Evolutionary conservation across 2,888 invertebrate species (phyloP).

Genomic region (Helleia helle): DNA sequence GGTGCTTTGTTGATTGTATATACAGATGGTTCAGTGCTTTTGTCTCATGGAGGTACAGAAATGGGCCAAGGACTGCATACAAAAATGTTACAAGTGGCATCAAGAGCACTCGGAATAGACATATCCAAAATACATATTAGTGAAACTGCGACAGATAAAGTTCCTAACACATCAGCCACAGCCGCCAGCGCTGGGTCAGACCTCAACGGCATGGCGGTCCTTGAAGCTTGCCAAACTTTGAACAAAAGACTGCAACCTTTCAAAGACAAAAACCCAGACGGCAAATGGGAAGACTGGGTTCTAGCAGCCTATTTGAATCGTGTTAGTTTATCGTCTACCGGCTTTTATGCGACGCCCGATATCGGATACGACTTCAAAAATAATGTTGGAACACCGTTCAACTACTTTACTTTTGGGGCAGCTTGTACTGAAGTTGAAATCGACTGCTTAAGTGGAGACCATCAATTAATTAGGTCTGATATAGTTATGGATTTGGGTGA

Average conservation of each 20-base stretch:
- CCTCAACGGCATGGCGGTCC: constrained; percentile 92
- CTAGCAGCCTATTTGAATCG: constrained; percentile 82
- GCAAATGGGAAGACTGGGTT: constrained; percentile 90
- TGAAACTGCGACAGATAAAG: constrained; percentile 91
- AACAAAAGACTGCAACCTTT: constrained; percentile 82
- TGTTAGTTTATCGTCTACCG: constrained; percentile 86
- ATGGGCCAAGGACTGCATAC: constrained; percentile 98
- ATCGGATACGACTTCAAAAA: constrained; percentile 81
- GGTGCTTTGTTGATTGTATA: constrained; percentile 93
- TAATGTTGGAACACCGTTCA: constrained; percentile 82
- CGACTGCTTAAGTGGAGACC: constrained; percentile 95
- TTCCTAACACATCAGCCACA: constrained; percentile 92
- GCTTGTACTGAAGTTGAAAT: constrained; percentile 93
- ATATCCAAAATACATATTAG: constrained; percentile 83
- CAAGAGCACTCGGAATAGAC: constrained; percentile 80
- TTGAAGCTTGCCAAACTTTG: constrained; percentile 86
- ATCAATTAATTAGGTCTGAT: constrained; percentile 89
- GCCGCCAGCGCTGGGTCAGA: constrained; percentile 93
- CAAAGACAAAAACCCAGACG: constrained; percentile 82
- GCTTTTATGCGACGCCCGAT: constrained; percentile 85
- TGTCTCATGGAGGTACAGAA: constrained; percentile 95
- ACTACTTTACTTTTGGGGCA: constrained; percentile 90
- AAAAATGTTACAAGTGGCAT: constrained; percentile 95
- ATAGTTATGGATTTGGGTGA: constrained; percentile 98
- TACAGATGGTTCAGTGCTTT: constrained; percentile 88